phyloP scores from a whole-genome alignment of 2,888 invertebrate genomes.

The Hanleya hanleyi region DNA sequence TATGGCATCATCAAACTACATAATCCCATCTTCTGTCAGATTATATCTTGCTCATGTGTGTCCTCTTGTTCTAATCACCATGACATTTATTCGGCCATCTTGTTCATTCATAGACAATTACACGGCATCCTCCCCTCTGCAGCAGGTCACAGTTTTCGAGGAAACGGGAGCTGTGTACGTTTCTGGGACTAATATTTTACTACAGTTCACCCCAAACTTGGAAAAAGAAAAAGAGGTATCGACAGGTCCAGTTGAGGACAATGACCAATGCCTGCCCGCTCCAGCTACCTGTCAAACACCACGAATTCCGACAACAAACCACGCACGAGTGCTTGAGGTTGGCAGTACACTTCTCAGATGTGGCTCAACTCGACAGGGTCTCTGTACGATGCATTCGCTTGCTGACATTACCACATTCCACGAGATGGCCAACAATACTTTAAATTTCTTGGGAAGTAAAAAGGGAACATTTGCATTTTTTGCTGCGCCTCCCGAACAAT shows the following conservation, averaged over 20 bases:
- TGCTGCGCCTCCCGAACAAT: neutral
- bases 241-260: neutral
- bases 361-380: neutral
- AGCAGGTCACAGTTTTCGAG: neutral
- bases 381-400: neutral
- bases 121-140: neutral
- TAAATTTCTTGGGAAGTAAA: neutral
- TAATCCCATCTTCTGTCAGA: too few relatives aligned
- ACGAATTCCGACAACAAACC: neutral
- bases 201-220: neutral
- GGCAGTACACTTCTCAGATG: neutral
- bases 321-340: neutral
- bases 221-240: neutral
- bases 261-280: neutral
- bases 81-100: too few relatives aligned
- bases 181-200: neutral
- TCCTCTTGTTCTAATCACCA: too few relatives aligned
- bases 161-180: neutral
- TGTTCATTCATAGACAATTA: neutral
- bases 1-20: too few relatives aligned
- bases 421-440: neutral
- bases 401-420: neutral
- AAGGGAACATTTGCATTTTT: neutral
- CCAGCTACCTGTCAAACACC: neutral
- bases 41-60: too few relatives aligned